Conservation (phyloP, 2,797 vertebrate genomes). For the Gobio occitaniae region DNA sequence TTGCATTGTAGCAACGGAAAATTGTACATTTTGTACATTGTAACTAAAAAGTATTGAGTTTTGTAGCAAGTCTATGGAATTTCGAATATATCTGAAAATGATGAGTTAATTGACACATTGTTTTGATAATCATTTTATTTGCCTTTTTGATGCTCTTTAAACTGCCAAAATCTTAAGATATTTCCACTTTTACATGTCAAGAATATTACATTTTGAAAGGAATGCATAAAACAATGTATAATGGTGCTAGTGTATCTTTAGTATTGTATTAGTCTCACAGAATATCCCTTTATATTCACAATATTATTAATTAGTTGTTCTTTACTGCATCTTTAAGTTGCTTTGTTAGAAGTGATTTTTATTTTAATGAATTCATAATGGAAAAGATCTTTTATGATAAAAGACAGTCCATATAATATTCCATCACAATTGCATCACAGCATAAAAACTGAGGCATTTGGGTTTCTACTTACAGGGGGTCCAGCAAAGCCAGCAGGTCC, state of each 20-base stretch:
- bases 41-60: not conserved
- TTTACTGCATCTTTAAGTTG: not conserved
- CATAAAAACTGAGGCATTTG: not conserved
- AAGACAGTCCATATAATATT: not conserved
- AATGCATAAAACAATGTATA: not conserved
- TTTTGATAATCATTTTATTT: not conserved
- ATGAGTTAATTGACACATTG: not conserved
- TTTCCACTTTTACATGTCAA: not conserved
- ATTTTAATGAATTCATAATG: not conserved
- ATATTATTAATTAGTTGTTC: not conserved
- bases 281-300: not conserved
- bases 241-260: not conserved
- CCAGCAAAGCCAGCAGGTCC: slow-evolving; percentile 96
- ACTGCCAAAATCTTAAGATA: not conserved
- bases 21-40: not conserved
- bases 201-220: not conserved
- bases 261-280: not conserved
- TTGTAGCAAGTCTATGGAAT: not conserved
- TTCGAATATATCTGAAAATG: not conserved
- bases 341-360: not conserved
- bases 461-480: slow-evolving; percentile 88
- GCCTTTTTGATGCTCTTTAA: not conserved
- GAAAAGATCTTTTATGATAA: not conserved
- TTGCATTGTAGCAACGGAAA: not conserved
- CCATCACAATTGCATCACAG: not conserved